Conservation (phyloP, 2,888 invertebrate genomes). For the Polia nebulosa region DNA sequence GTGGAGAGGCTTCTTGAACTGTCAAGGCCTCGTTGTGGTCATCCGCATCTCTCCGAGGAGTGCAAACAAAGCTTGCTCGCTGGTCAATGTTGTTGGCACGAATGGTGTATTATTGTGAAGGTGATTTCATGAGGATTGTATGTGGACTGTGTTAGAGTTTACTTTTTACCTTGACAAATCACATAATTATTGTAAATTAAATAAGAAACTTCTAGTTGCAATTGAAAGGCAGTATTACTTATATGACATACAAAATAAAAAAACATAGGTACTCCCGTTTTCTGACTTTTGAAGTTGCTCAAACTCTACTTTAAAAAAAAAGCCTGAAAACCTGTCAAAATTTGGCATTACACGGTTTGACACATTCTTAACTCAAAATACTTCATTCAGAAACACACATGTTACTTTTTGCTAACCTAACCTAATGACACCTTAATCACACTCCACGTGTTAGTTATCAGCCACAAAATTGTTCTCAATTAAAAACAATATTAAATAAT, state of each 20-base stretch:
- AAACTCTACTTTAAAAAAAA: too few relatives aligned
- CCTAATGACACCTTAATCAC: background rate
- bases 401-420: too few relatives aligned
- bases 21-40: conserved; percentile 88
- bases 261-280: too few relatives aligned
- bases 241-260: too few relatives aligned
- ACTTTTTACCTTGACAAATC: background rate
- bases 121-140: conserved; percentile 6
- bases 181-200: too few relatives aligned
- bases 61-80: conserved; percentile 76
- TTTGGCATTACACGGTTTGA: too few relatives aligned
- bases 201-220: background rate
- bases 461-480: conserved; percentile 32
- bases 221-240: too few relatives aligned
- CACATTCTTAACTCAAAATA: too few relatives aligned
- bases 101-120: conserved; percentile 18
- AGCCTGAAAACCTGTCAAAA: too few relatives aligned
- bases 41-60: conserved; percentile 76
- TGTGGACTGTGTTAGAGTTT: background rate
- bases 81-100: conserved; percentile 59
- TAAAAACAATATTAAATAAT: conserved; percentile 60
- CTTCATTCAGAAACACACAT: too few relatives aligned
- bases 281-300: too few relatives aligned
- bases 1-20: conserved; percentile 86
- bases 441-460: conserved; percentile 3